A percentile compares a stretch with the other conserved stretches of the same genome.
Conservation (phyloP, 2,113 vertebrate genomes). For the Entomyzon cyanotis region DNA sequence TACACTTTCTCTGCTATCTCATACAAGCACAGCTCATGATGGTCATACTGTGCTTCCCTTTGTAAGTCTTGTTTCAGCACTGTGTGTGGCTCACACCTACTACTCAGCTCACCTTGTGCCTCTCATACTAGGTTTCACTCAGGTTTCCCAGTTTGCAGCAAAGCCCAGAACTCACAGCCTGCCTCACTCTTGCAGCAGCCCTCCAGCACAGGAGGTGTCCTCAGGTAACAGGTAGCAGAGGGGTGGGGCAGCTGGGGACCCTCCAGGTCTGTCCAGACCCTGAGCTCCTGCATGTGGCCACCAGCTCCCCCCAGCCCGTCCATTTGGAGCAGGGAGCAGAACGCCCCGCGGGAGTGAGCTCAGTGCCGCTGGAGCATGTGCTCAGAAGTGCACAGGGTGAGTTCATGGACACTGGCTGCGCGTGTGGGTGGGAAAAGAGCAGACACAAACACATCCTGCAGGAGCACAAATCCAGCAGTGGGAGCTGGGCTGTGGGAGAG, state of each 20-base stretch:
- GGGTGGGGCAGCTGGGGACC: too few species aligned
- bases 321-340: background rate
- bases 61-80: background rate
- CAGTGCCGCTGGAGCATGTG: accelerated
- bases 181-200: background rate
- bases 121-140: background rate
- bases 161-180: background rate
- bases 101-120: accelerated
- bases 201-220: too few species aligned
- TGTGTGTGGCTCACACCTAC: accelerated
- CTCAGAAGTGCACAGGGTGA: accelerated
- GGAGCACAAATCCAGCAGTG: background rate
- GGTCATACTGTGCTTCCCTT: background rate
- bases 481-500: background rate
- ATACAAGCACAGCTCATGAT: accelerated
- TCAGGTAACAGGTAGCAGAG: background rate
- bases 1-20: background rate
- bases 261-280: background rate
- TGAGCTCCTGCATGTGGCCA: accelerated
- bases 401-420: background rate
- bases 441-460: background rate
- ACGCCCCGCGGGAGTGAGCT: accelerated
- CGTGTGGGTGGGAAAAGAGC: accelerated
- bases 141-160: background rate
- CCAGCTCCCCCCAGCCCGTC: background rate